Evolutionary conservation across 2,888 invertebrate genomes (phyloP), one percentile per base, ranked within the genome.

Genomic region (Phengaris alcon): DNA sequence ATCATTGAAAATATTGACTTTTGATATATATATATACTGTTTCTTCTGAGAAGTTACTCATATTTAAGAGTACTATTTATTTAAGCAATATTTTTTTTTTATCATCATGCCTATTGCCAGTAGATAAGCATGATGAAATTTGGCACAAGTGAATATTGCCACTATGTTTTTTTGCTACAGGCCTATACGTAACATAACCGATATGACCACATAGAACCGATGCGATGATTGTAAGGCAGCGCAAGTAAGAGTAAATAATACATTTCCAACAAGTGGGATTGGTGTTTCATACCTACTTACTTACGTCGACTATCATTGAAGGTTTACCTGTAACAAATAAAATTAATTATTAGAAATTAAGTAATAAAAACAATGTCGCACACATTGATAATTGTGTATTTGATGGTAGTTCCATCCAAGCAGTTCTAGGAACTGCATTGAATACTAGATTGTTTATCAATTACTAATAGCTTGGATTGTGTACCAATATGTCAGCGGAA

Each of bases 401-500:
- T 22, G 64, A 64, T 64, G 35, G 6, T 35, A 64, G 64, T 64
- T 57, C 3, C 64, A 12, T 70, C 6, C 8, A 12, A 70, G 15
- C 51, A 70, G 12, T 35, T 44, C 35, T 44, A 64, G 35, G 35
- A 8, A 9, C 12, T 64, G 64, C 22, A 59, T 57, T 57, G 9
- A 57, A 4, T 10, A 59, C 12, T 64, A 44, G 35, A 64, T 35
- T 64, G 13, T 35, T 64, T 64, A 64, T 73, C n/a, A 54, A 35
- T 35, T n/a, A 44, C 35, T 22, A 52, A 22, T 74, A 68, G 74
- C 52, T n/a, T 13, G 57, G 68, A 74, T 74, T n/a, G 74, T 57
- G 46, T 59, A 15, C 69, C 57, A 70, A 70, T 75, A 75, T 76
- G 77, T 73, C 76, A 76, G 77, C 74, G 73, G 76, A 77, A 76